These are phyloP conservation scores for Mareca strepera DNA, from an alignment of 2,797 vertebrate genomes.

Conservation along the genomic window DNA sequence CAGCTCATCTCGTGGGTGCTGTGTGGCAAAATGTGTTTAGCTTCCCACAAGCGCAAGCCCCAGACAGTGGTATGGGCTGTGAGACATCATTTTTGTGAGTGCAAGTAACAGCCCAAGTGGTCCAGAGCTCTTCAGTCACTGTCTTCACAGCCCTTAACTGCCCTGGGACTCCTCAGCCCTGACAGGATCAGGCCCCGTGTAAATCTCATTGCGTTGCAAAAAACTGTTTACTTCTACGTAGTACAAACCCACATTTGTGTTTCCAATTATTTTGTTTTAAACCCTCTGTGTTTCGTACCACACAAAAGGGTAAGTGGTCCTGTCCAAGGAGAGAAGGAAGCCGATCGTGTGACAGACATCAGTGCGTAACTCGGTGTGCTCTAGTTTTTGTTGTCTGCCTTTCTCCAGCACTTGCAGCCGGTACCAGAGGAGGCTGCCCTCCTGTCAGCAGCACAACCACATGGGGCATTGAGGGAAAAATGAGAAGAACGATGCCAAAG, in stretches of 20 bases:
- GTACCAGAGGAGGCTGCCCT: not conserved
- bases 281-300: constrained; percentile 30
- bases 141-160: not conserved
- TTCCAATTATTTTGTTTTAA: constrained; percentile 10
- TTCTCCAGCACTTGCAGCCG: not conserved
- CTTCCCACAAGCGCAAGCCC: not conserved
- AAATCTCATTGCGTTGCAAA: constrained; percentile 19
- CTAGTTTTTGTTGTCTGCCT: not conserved
- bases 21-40: accelerated
- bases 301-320: constrained; percentile 22
- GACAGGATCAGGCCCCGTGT: not conserved
- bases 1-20: not conserved
- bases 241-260: constrained; percentile 19
- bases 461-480: not conserved
- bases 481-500: constrained; percentile 16
- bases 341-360: not conserved
- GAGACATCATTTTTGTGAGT: not conserved
- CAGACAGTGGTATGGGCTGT: not conserved
- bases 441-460: not conserved
- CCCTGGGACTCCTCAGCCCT: not conserved
- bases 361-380: not conserved
- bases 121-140: not conserved
- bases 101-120: not conserved
- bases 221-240: constrained; percentile 21
- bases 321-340: constrained; percentile 4